phyloP scores from a whole-genome alignment of 2,888 invertebrate species.

The Thera obeliscata region DNA sequence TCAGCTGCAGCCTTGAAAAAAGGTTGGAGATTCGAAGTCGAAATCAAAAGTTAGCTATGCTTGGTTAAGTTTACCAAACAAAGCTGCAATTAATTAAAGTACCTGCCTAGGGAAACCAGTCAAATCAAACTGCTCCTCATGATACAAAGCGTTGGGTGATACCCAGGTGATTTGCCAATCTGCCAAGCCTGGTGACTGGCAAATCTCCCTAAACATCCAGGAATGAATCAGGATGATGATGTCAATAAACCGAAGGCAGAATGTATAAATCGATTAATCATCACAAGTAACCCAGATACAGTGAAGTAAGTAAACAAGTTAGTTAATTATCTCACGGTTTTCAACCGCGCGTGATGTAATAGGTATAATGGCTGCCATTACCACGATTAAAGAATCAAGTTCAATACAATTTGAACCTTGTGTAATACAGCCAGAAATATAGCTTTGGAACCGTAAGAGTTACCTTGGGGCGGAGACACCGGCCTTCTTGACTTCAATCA shows the following conservation, averaged over 20 bases:
- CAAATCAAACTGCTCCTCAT: no score
- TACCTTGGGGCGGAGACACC: slow-evolving; percentile 38
- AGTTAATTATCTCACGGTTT: slow-evolving; percentile 31
- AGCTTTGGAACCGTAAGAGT: slow-evolving; percentile 15
- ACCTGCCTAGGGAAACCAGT: no score
- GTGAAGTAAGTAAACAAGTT: slow-evolving; percentile 15
- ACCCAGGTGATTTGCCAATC: no score
- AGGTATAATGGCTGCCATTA: slow-evolving; percentile 34
- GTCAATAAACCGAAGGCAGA: slow-evolving; percentile 14
- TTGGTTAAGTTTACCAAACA: no score
- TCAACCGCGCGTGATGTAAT: slow-evolving; percentile 39
- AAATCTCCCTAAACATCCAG: no score
- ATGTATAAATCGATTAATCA: not conserved
- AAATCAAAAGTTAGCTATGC: no score
- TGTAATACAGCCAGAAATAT: slow-evolving; percentile 31
- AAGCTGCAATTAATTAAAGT: no score
- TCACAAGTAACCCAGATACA: slow-evolving; percentile 25
- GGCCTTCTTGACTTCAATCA: slow-evolving; percentile 49
- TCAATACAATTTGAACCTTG: slow-evolving; percentile 41
- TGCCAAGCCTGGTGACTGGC: no score
- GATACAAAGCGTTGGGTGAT: no score
- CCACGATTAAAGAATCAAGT: slow-evolving; percentile 35
- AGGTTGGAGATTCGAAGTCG: no score
- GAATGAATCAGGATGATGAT: not conserved
- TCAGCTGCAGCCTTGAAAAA: no score